Percentiles rank a stretch among this genome's conserved stretches.
These are phyloP conservation scores for Lampropteryx suffumata DNA, from an alignment of 2,888 invertebrate genomes.

Conservation along the genomic window DNA sequence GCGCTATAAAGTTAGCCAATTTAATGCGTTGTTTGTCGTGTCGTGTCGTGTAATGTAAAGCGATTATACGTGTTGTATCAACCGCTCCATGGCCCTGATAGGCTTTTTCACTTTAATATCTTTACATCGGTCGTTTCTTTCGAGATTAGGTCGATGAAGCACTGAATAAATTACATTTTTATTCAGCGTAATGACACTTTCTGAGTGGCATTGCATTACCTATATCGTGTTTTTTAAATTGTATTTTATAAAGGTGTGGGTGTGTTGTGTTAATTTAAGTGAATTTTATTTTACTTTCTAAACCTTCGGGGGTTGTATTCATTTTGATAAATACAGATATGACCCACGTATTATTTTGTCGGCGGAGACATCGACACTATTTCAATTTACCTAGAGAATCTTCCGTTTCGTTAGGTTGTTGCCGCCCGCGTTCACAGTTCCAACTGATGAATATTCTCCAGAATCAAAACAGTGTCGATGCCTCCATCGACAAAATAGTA, in stretches of 20 bases:
- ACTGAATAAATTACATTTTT: constrained; percentile 41
- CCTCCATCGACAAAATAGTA: too few species aligned
- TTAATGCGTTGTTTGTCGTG: neutral
- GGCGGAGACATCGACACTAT: too few species aligned
- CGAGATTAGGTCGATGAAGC: constrained; percentile 45
- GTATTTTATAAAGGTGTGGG: neutral
- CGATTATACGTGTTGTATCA: constrained; percentile 47
- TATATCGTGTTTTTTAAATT: constrained; percentile 21
- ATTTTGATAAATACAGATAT: too few species aligned
- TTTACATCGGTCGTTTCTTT: constrained; percentile 49
- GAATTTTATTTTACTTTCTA: too few species aligned
- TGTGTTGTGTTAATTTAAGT: too few species aligned
- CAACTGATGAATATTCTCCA: too few species aligned
- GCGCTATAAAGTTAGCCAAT: neutral
- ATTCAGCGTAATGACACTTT: constrained; percentile 22
- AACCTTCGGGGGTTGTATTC: too few species aligned
- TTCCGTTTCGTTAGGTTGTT: too few species aligned
- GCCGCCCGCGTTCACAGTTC: too few species aligned
- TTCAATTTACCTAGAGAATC: too few species aligned
- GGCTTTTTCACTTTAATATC: constrained; percentile 53
- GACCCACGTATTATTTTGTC: too few species aligned
- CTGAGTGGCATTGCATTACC: constrained; percentile 24
- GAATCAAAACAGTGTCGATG: too few species aligned
- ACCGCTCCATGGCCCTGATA: constrained; percentile 42
- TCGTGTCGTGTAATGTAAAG: constrained; percentile 11